Percentiles rank a stretch among this genome's conserved stretches.
phyloP scores from a whole-genome alignment of 2,888 invertebrate species.

The Troilus luridus region DNA sequence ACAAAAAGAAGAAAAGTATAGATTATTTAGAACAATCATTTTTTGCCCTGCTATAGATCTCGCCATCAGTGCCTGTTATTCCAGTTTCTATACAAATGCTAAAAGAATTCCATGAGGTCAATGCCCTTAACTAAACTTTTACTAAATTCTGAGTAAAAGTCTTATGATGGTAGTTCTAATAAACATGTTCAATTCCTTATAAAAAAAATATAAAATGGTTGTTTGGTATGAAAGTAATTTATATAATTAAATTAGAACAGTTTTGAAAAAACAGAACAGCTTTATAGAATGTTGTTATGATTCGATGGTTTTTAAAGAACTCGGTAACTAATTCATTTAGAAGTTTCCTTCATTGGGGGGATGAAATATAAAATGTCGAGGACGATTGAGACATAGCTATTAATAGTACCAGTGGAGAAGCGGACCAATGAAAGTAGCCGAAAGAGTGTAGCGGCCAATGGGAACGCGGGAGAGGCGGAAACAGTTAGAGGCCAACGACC shows the following conservation, averaged over 20 bases:
- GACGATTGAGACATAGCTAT: neutral
- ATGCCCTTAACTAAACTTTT: neutral
- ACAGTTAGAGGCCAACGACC: slow-evolving; percentile 51
- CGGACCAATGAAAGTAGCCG: slow-evolving; percentile 51
- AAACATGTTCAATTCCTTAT: no score
- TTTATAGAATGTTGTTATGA: neutral
- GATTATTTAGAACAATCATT: no score
- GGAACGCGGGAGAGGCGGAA: slow-evolving; percentile 30
- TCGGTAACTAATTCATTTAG: neutral
- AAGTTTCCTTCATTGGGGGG: neutral
- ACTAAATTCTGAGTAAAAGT: neutral
- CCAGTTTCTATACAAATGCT: neutral
- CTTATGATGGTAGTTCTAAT: neutral
- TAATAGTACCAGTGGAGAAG: slow-evolving; percentile 5
- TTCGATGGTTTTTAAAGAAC: neutral
- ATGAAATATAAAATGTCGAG: neutral
- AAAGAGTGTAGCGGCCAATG: slow-evolving; percentile 43
- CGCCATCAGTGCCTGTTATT: neutral
- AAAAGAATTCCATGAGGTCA: neutral
- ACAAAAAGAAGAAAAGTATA: no score
- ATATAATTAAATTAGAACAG: no score
- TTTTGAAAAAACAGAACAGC: no score
- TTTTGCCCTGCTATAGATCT: neutral
- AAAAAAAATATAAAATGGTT: no score
- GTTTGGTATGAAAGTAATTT: no score